Evolutionary conservation across 1,140 invertebrate genomes (phyloP).

Genomic region (Cydia fagiglandana): DNA sequence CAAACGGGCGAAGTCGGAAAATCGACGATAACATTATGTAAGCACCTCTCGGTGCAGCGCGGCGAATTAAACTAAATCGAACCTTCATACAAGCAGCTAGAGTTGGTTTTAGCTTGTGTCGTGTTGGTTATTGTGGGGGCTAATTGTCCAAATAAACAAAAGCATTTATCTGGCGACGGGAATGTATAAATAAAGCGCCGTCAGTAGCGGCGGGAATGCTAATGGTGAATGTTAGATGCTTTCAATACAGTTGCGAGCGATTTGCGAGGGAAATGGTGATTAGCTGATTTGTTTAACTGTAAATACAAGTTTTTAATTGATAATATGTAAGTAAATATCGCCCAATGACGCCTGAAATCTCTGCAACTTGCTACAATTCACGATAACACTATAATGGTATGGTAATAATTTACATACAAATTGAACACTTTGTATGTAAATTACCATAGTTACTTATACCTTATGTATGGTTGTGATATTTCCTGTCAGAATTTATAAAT

Average conservation of each 20-base stretch:
- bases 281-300: too few species aligned
- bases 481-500: too few species aligned
- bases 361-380: too few species aligned
- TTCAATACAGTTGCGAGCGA: neutral
- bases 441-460: too few species aligned
- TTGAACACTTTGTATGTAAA: too few species aligned
- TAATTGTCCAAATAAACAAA: slow-evolving; percentile 30
- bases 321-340: too few species aligned
- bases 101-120: neutral
- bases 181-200: slow-evolving; percentile 21
- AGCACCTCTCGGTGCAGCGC: slow-evolving; percentile 1
- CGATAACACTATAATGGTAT: too few species aligned
- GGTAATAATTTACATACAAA: too few species aligned
- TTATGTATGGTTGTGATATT: too few species aligned
- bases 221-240: neutral
- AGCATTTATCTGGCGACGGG: neutral
- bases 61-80: neutral
- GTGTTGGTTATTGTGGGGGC: neutral
- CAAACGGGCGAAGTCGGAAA: slow-evolving; percentile 4
- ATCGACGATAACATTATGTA: slow-evolving; percentile 27
- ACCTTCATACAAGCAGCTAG: neutral
- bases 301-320: too few species aligned
- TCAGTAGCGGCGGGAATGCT: neutral
- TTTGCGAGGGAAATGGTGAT: too few species aligned
- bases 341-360: too few species aligned